Evolutionary conservation across 1,140 invertebrate species (phyloP).

Genomic region (Brachionus koreanus): DNA sequence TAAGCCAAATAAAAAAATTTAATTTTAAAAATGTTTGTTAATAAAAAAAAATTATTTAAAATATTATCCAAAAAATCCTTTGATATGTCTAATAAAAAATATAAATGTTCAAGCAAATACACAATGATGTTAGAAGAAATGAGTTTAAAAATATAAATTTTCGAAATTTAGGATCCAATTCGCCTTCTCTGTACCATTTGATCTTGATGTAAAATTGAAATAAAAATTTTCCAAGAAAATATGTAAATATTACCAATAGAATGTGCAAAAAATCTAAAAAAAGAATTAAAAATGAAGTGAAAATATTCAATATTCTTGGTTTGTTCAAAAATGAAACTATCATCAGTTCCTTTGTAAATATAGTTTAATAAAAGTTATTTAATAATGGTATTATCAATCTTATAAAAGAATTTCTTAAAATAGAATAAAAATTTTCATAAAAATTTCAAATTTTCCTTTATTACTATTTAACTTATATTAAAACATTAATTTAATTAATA

Average conservation of each 20-base stretch:
- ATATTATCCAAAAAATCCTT: not conserved
- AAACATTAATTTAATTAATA: too few relatives aligned
- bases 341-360: not conserved
- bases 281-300: not conserved
- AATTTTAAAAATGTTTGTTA: not conserved
- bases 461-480: too few relatives aligned
- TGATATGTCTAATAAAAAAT: not conserved
- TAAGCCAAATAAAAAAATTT: not conserved
- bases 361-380: not conserved
- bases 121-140: not conserved
- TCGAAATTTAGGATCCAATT: not conserved
- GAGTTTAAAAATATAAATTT: not conserved
- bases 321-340: not conserved
- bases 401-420: not conserved
- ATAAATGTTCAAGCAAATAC: not conserved
- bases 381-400: not conserved
- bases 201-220: not conserved
- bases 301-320: not conserved
- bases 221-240: not conserved
- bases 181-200: conserved; percentile 6
- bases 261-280: not conserved
- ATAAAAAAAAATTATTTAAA: not conserved
- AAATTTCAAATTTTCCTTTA: too few relatives aligned
- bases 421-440: too few relatives aligned
- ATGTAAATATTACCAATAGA: not conserved